Evolutionary conservation across 1,140 invertebrate species (phyloP), one percentile per base, ranked within the genome.

Genomic region (Scylla paramamosain): DNA sequence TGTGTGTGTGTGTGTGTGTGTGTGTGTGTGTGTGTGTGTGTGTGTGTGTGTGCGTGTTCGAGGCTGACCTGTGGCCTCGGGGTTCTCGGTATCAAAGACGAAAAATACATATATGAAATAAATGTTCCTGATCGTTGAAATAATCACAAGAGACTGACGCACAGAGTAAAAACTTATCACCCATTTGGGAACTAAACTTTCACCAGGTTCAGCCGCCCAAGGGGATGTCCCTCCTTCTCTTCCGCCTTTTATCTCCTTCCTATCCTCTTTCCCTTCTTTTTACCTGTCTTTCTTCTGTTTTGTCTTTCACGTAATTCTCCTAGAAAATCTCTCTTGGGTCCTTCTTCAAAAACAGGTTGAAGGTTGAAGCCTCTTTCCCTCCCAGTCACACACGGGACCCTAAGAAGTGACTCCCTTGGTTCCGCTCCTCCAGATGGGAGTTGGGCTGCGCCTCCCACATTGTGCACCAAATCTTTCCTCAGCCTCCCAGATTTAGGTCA

Each of bases 381-480:
- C 52, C 52, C 16, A 1, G 12, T 8, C 52, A 14, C 52, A n/a
- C 67, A 77, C 67, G 67, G 67, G 67, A 77, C 25, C 67, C 67
- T 77, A 12, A 77, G 67, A 77, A 77, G 67, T 77, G 67, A 77
- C 67, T 77, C 67, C 67, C 67, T 77, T n/a, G 67, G 67, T 77
- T 77, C 67, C 67, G 67, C 67, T 77, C 67, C 67, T 77, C 67
- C 67, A 77, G 67, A 77, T n/a, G 67, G 67, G 67, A 77, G 67
- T 77, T 77, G 67, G 67, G 67, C 67, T n/a, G 67, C 67, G 67
- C 67, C 67, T 77, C 67, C 67, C 67, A 77, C 67, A 77, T 77
- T 77, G 67, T 77, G 67, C 67, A 77, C 67, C 67, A 77, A n/a
- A 77, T 77, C 67, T n/a, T 77, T 77, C 67, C 67, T 77, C 67